phyloP scores from a whole-genome alignment of 1,140 invertebrate genomes.

The fruit fly (Drosophila melanogaster) region Release_6_plus_ISO1_MT NT_033777.3:6125501-6126000 shows the following conservation, averaged over 20 bases:
- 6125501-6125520: conserved; percentile 63
- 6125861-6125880: conserved; percentile 30
- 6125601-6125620: conserved; percentile 60
- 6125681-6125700: background rate
- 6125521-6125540: conserved; percentile 81
- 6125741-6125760: conserved; percentile 24
- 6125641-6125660: conserved; percentile 33
- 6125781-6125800: conserved; percentile 59
- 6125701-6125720: conserved; percentile 60
- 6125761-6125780: conserved; percentile 62
- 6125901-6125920: conserved; percentile 54
- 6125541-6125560: conserved; percentile 75
- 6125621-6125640: conserved; percentile 59
- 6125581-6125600: conserved; percentile 74
- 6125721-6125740: conserved; percentile 65
- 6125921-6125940: conserved; percentile 51
- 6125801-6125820: conserved; percentile 24
- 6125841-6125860: conserved; percentile 62
- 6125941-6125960: conserved; percentile 78
- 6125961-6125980: conserved; percentile 68
- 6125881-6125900: background rate
- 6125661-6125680: conserved; percentile 32
- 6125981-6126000: conserved; percentile 41
- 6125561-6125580: conserved; percentile 76
- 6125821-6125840: conserved; percentile 61